Base-by-base conservation (phyloP, 1,140 invertebrate genomes). In the Drosophila lini region DNA sequence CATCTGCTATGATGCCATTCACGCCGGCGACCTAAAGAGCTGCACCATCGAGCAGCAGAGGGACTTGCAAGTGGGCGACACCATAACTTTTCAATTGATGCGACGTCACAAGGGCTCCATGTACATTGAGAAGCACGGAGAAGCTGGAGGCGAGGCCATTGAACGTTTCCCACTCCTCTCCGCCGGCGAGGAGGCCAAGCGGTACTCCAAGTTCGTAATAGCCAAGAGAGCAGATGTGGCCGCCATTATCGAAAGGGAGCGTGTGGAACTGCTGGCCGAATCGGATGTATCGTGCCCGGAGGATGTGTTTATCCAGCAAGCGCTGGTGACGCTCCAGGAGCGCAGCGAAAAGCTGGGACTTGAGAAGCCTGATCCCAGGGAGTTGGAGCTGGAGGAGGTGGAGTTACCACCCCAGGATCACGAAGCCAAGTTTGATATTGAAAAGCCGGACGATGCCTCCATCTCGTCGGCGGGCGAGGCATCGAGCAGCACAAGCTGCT, bases 1-100 rank as follows among this genome's bases (percentile, higher is more conserved):
- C 0, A 98, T 98, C 69, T 98, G 98, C 92, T 95, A 95, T 85
- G 96, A 97, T 85, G 94, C 95, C 1, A 93, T 98, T 56, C 93
- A 96, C 75, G 80, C 80, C 0, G 78, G 69, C 16, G 91, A 92
- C 48, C 68, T 92, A 8, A 92, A 92, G 56, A 82, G 93, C 93
- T 57, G 94, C 94, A 83, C 92, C 89, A 92, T 92, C 60, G 71
- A 83, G 10, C 91, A 92, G 67, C 91, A 79, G 57, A 58, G 38
- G n/a, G 93, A 93, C 1, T 94, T 95, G 60, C 95, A 95, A 68
- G 94, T 96, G 68, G 96, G 95, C 47, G 95, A 97, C 67, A 93
- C 93, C 25, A 95, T 99, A 22, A 96, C 94, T 34, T 95, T 99
- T 93, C 95, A 95, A 75, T 93, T 99, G 70, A 99, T 99, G 96